These are phyloP conservation scores for Poecilia velifera DNA, from an alignment of 2,797 vertebrate species.

Conservation along the genomic window DNA sequence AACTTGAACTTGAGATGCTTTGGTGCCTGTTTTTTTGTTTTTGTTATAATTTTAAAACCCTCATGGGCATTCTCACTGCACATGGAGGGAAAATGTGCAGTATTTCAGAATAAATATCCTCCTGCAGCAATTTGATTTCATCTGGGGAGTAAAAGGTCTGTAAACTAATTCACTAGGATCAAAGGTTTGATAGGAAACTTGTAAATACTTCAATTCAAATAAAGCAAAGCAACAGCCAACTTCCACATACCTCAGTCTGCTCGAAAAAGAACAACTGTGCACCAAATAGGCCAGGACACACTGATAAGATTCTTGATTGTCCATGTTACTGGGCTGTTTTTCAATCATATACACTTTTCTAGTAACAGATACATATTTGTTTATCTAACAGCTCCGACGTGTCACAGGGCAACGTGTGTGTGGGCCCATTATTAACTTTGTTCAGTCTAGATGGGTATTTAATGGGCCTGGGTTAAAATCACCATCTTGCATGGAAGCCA, in stretches of 20 bases:
- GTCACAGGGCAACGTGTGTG: neutral
- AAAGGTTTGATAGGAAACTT: slow-evolving; percentile 44
- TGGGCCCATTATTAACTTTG: neutral
- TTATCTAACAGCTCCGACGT: neutral
- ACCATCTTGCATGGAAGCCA: neutral
- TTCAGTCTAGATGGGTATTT: neutral
- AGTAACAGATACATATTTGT: neutral
- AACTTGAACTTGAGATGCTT: slow-evolving; percentile 59
- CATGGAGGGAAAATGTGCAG: slow-evolving; percentile 48
- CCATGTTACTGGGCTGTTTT: neutral
- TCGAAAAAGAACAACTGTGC: slow-evolving; percentile 45
- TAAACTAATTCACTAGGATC: slow-evolving; percentile 41
- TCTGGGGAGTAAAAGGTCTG: slow-evolving; percentile 55
- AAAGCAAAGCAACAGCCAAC: slow-evolving; percentile 30
- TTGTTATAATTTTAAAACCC: slow-evolving; percentile 59
- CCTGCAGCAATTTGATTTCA: slow-evolving; percentile 44
- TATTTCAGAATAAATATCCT: slow-evolving; percentile 51
- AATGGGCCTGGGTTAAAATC: neutral
- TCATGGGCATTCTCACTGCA: slow-evolving; percentile 41
- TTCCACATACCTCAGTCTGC: slow-evolving; percentile 24
- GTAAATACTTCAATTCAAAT: slow-evolving; percentile 55
- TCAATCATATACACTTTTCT: neutral
- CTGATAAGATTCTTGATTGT: slow-evolving; percentile 31
- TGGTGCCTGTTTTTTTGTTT: slow-evolving; percentile 56
- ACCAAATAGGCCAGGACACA: slow-evolving; percentile 43